phyloP scores from a whole-genome alignment of 2,888 invertebrate genomes.

The Cryptus armator region DNA sequence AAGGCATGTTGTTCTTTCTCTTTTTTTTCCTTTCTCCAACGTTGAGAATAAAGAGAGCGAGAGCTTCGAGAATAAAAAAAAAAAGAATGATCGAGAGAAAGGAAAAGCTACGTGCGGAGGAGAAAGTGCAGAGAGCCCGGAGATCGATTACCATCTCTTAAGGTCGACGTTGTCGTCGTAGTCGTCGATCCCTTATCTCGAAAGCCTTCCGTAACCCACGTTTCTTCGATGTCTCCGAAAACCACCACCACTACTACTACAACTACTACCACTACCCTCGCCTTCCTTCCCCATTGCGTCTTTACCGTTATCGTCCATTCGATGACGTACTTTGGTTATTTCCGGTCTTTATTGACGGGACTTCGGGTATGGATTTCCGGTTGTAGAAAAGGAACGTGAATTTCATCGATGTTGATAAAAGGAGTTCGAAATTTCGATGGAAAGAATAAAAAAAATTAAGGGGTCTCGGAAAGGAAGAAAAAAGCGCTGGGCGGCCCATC shows the following conservation, averaged over 20 bases:
- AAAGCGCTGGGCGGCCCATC: slow-evolving; percentile 31
- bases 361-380: slow-evolving; percentile 52
- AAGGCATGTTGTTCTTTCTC: slow-evolving; percentile 56
- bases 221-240: slow-evolving; percentile 34
- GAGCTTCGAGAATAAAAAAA: slow-evolving; percentile 51
- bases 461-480: neutral
- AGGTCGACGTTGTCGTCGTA: slow-evolving; percentile 45
- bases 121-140: slow-evolving; percentile 47
- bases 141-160: slow-evolving; percentile 66
- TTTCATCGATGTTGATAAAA: slow-evolving; percentile 6
- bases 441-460: slow-evolving; percentile 16
- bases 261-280: neutral
- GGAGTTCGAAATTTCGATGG: slow-evolving; percentile 12
- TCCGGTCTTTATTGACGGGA: slow-evolving; percentile 62
- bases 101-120: slow-evolving; percentile 30
- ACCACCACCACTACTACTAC: slow-evolving; percentile 13
- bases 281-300: slow-evolving; percentile 2
- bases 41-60: slow-evolving; percentile 10
- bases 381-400: slow-evolving; percentile 12
- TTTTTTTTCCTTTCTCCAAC: slow-evolving; percentile 9
- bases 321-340: slow-evolving; percentile 65
- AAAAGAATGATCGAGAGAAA: slow-evolving; percentile 42
- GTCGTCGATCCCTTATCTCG: slow-evolving; percentile 56
- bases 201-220: slow-evolving; percentile 41
- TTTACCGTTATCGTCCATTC: slow-evolving; percentile 47